These are phyloP conservation scores for Deilephila elpenor DNA, from an alignment of 2,888 invertebrate genomes.

Conservation along the genomic window DNA sequence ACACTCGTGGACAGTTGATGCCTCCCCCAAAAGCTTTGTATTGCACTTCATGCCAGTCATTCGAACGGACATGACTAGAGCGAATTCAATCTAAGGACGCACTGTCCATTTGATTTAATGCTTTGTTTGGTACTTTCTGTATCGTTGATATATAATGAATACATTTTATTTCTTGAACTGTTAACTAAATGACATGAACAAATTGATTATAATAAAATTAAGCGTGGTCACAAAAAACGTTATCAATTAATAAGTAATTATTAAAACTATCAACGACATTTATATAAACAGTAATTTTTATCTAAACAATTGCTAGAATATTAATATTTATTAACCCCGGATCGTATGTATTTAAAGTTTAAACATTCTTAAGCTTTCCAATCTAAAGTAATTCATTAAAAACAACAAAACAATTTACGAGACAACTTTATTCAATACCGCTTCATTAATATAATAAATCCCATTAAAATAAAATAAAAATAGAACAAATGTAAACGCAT, in stretches of 20 bases:
- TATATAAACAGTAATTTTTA: no score
- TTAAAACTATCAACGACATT: no score
- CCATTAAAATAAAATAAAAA: neutral
- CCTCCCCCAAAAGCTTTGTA: conserved; percentile 72
- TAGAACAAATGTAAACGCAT: conserved; percentile 1
- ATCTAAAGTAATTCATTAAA: no score
- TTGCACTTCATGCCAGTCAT: conserved; percentile 73
- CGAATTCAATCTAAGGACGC: conserved; percentile 58
- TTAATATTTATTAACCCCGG: no score
- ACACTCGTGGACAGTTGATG: conserved; percentile 61
- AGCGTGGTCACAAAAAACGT: no score
- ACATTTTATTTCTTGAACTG: neutral
- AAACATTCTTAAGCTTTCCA: no score
- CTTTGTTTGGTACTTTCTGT: conserved; percentile 58
- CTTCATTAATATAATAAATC: conserved; percentile 30
- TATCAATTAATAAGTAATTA: no score
- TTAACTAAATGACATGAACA: no score
- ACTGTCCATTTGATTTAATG: conserved; percentile 64
- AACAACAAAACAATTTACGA: no score
- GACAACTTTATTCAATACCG: neutral
- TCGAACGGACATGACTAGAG: conserved; percentile 63
- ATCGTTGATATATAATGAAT: conserved; percentile 26
- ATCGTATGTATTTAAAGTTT: no score
- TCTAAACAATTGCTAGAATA: no score
- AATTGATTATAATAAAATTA: no score